phyloP scores from a whole-genome alignment of 1,140 invertebrate species.

The Drosophila sp. region DNA sequence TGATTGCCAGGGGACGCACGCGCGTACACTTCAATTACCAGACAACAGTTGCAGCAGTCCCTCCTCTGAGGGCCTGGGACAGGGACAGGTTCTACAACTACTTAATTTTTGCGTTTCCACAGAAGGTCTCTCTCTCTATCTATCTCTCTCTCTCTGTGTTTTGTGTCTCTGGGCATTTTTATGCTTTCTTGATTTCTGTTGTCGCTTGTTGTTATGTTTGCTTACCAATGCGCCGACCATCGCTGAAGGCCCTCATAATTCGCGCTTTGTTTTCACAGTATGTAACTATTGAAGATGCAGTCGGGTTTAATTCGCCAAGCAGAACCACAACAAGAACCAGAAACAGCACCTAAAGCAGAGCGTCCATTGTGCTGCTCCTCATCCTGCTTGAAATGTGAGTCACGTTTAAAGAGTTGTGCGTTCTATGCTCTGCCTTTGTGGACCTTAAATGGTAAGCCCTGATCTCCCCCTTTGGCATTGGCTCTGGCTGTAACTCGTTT shows the following conservation, averaged over 20 bases:
- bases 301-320: conserved; percentile 51
- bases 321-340: neutral
- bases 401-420: conserved; percentile 69
- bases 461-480: conserved; percentile 26
- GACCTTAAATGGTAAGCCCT: conserved; percentile 60
- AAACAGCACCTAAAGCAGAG: neutral
- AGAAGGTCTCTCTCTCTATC: neutral
- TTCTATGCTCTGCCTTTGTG: conserved; percentile 33
- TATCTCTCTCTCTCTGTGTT: conserved; percentile 4
- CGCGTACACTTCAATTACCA: conserved; percentile 74
- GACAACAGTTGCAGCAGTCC: conserved; percentile 20
- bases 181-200: conserved; percentile 63
- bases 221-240: conserved; percentile 5
- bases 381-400: conserved; percentile 66
- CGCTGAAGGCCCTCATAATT: conserved; percentile 67
- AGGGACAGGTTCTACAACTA: conserved; percentile 74
- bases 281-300: conserved; percentile 54
- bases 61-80: conserved; percentile 53
- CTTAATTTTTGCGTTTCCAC: conserved; percentile 66
- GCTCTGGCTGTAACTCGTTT: conserved; percentile 22
- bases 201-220: conserved; percentile 18
- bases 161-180: conserved; percentile 50
- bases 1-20: conserved; percentile 56
- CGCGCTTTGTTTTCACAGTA: conserved; percentile 60
- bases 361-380: conserved; percentile 25